Base-by-base conservation (phyloP, 2,888 invertebrate species). In the Pseudanteris insignis region DNA sequence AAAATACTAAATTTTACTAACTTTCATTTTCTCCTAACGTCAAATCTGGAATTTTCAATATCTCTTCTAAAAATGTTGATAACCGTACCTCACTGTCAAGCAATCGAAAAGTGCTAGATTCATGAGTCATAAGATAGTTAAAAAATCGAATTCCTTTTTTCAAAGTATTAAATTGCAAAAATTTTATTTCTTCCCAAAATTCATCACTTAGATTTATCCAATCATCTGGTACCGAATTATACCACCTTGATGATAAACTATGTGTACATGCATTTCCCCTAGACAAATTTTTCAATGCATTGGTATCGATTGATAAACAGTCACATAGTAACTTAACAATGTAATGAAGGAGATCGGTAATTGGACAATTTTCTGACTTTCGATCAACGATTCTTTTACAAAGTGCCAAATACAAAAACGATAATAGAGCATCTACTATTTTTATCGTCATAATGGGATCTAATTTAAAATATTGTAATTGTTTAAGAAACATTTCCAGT, bases 101-200 rank as follows among this genome's bases (percentile, higher is more conserved):
- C n/a, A 67, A 55, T 40, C 71, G 69, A 29, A 69, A 69, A 57
- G 73, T 74, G 41, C 74, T 71, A 2, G 73, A 68, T 63, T 79
- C 75, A 32, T 72, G 67, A 43, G 71, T 75, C 1, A 72, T 69
- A 7, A 79, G 60, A 44, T 72, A 73, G 37, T 72, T 70, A 13
- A 79, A 53, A 47, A 80, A 74, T 55, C 66, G 64, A 3, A 78
- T 74, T 14, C 78, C 79, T 25, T 68, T 70, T 51, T 66, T 67
- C 11, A 77, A 33, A 12, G 72, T 64, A 26, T 63, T 67, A 4
- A 67, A 59, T 54, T 76, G 78, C 11, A 60, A 63, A 3, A 53
- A 67, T 51, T 62, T 67, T 3, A 74, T 33, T 7, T 37, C 43
- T 2, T 44, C 11, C 74, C 74, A 74, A 64, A 69, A 71, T 32